Base-by-base conservation (phyloP, 2,113 vertebrate genomes). In the Mormoops blainvillei region DNA sequence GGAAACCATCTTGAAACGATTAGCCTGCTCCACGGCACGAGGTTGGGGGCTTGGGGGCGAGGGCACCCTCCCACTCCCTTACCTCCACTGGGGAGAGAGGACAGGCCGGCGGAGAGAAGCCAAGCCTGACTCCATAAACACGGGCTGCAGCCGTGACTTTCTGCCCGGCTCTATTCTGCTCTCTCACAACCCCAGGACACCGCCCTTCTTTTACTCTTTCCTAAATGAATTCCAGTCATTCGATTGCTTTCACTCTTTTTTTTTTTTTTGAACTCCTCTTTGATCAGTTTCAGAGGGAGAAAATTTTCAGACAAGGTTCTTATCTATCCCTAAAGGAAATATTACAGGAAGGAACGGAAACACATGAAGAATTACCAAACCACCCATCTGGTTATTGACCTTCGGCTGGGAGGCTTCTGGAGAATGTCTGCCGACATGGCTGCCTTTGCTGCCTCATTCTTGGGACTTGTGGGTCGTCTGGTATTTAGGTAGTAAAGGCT, bases 1-100 rank as follows among this genome's bases (percentile, higher is more conserved):
- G 83, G 58, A 96, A 96, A 68, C 22, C 94, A 70, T 85, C 77
- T 96, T 98, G 97, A 98, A 96, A 28, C 95, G 92, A 98, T 92
- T 87, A 97, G 67, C 67, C 71, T 63, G 89, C 65, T 91, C 58
- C 67, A 48, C 2, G 84, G 65, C 73, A 93, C 97, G 90, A 97
- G 96, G 86, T 26, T 45, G 97, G 36, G 87, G 93, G 94, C n/a
- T n/a, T n/a, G n/a, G n/a, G n/a, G n/a, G 97, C 84, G 81, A 1
- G 24, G 93, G 71, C 63, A 87, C 78, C 65, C 86, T 87, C 96
- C 94, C 56, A 36, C 95, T 95, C 94, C 94, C 87, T 97, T 56
- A 92, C 83, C 97, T 54, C 58, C 68, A 92, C 43, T 73, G 18
- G 8, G 97, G 92, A 97, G 97, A 98, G 45, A 96, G 61, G 89